Evolutionary conservation across 2,797 vertebrate species (phyloP), one percentile per base, ranked within the genome.

Genomic region (Coregonus ussuriensis): DNA sequence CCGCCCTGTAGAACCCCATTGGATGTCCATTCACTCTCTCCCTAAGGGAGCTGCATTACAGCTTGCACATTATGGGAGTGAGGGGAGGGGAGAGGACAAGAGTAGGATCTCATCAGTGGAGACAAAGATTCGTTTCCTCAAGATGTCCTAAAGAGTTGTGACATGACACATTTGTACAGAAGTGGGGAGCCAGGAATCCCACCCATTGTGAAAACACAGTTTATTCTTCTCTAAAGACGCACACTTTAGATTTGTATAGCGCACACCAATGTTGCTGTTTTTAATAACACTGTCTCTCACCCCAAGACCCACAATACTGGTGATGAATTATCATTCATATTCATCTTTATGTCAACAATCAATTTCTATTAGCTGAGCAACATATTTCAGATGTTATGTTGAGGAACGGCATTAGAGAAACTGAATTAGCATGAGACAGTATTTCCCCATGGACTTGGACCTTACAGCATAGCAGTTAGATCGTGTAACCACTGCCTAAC

Each of bases 1-100:
- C 67, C 16, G 25, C 11, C 16, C 69, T 77, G 80, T 63, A 72
- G 52, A 81, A 54, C 70, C 56, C 56, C 63, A 72, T 83, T 65
- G 16, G 16, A 67, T 35, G 29, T 35, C 33, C 31, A 67, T 67
- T 67, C 65, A 35, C 31, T 67, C 6, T 5, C 29, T 35, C 29
- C n/a, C 15, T 67, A 35, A 2, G 31, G 65, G 15, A 13, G 31
- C 65, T 67, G 14, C 29, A 66, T 66, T 66, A 66, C 29, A 37
- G 31, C 31, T 33, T 33, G 16, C 29, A 67, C 65, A 67, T 16
- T 15, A 35, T 11, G 9, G 41, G 41, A 47, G 41, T 47, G 59
- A 62, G 29, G 29, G 11, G 63, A 33, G 3, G 33, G 25, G 63
- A 33, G 1, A 15, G 16, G 31, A 35, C 29, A 67, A 13, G 41